phyloP scores from a whole-genome alignment of 2,113 vertebrate genomes.

The Rhodinocichla rosea region DNA sequence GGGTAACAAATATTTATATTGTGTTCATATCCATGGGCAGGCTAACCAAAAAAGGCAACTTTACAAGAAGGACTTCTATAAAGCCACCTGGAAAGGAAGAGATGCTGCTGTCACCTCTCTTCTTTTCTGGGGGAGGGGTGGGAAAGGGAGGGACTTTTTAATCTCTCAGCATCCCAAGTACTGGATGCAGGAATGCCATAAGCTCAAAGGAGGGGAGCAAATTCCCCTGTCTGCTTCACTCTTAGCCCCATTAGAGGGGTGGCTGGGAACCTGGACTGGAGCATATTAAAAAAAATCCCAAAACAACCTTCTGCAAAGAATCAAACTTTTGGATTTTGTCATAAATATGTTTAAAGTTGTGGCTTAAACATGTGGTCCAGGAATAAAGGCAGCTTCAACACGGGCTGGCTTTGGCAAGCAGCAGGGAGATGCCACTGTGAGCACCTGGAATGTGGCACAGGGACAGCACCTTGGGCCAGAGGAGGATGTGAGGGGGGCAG shows the following conservation, averaged over 20 bases:
- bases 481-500: not conserved
- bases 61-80: not conserved
- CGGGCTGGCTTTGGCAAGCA: too few relatives aligned
- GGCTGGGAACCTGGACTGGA: not conserved
- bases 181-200: not conserved
- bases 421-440: rapidly evolving
- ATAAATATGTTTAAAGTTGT: not conserved
- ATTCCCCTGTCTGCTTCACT: not conserved
- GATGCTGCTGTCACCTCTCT: not conserved
- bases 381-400: not conserved
- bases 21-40: not conserved
- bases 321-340: not conserved
- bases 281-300: rapidly evolving
- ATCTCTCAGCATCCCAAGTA: not conserved
- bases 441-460: not conserved
- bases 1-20: not conserved
- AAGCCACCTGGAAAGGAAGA: not conserved
- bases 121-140: not conserved
- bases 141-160: not conserved
- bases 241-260: not conserved
- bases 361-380: rapidly evolving
- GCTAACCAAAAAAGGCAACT: not conserved
- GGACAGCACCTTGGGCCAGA: not conserved
- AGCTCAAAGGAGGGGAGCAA: not conserved
- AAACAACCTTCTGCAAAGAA: not conserved